phyloP scores from a whole-genome alignment of 2,888 invertebrate species.

The Acronicta alni region DNA sequence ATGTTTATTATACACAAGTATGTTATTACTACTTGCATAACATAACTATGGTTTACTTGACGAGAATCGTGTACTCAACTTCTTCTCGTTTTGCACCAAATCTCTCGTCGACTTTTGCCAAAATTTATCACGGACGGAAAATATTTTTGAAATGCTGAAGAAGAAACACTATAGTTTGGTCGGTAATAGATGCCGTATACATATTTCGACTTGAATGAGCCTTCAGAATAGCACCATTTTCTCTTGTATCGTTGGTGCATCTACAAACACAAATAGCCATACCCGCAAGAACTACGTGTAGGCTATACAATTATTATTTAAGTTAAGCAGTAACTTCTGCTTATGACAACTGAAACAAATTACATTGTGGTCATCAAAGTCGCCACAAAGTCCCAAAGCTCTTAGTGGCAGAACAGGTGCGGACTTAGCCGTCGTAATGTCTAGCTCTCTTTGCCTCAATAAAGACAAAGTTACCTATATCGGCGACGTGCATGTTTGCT shows the following conservation, averaged over 20 bases:
- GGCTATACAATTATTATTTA: too few species aligned
- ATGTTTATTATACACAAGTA: conserved; percentile 2
- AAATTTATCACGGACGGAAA: neutral
- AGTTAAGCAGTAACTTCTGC: too few species aligned
- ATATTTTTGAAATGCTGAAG: neutral
- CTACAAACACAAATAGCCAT: too few species aligned
- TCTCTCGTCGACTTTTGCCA: neutral
- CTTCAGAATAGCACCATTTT: too few species aligned
- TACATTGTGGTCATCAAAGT: neutral
- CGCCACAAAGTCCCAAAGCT: neutral
- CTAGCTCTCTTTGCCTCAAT: too few species aligned
- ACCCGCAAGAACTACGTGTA: too few species aligned
- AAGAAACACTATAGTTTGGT: too few species aligned
- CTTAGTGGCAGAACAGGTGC: neutral
- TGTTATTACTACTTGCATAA: conserved; percentile 11
- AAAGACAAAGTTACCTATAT: too few species aligned
- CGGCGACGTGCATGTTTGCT: too few species aligned
- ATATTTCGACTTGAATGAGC: too few species aligned
- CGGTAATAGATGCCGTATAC: neutral
- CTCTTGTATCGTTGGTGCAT: too few species aligned
- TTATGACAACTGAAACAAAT: neutral
- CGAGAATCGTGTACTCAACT: neutral
- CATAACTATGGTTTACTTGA: conserved; percentile 5
- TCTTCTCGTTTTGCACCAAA: neutral
- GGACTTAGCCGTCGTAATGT: neutral